Evolutionary conservation across 2,888 invertebrate species (phyloP).

Genomic region (Shargacucullia verbasci): DNA sequence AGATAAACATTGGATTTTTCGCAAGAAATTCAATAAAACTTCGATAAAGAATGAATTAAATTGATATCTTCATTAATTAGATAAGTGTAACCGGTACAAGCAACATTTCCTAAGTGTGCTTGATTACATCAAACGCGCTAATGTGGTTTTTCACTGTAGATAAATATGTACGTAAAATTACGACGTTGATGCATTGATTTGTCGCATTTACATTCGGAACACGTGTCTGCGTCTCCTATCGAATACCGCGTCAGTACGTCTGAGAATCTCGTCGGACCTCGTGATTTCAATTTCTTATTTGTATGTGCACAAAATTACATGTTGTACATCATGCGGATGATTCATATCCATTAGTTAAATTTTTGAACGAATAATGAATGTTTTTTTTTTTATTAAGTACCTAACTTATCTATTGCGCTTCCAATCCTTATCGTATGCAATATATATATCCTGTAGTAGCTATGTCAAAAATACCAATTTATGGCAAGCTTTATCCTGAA

Average conservation of each 20-base stretch:
- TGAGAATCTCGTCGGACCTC: constrained; percentile 51
- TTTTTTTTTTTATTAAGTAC: background rate
- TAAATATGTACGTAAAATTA: constrained; percentile 56
- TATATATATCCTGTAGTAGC: too few species aligned
- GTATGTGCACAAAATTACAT: constrained; percentile 37
- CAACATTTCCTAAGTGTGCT: constrained; percentile 40
- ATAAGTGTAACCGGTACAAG: constrained; percentile 26
- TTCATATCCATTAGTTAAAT: constrained; percentile 46
- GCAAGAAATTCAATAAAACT: constrained; percentile 16
- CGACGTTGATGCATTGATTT: constrained; percentile 42
- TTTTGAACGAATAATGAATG: constrained; percentile 37
- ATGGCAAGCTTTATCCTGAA: too few species aligned
- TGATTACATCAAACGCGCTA: constrained; percentile 30
- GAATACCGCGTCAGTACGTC: constrained; percentile 55
- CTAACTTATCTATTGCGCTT: constrained; percentile 38
- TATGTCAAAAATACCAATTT: too few species aligned
- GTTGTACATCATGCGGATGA: constrained; percentile 41
- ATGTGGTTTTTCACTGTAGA: constrained; percentile 31
- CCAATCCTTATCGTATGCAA: constrained; percentile 33
- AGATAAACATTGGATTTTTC: constrained; percentile 14
- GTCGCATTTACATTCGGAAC: constrained; percentile 48
- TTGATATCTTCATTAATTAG: constrained; percentile 43
- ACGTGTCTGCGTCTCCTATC: constrained; percentile 41
- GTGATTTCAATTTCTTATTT: constrained; percentile 54
- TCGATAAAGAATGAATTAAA: constrained; percentile 29